Base-by-base conservation (phyloP, 2,113 vertebrate genomes). In the Equus quagga region DNA sequence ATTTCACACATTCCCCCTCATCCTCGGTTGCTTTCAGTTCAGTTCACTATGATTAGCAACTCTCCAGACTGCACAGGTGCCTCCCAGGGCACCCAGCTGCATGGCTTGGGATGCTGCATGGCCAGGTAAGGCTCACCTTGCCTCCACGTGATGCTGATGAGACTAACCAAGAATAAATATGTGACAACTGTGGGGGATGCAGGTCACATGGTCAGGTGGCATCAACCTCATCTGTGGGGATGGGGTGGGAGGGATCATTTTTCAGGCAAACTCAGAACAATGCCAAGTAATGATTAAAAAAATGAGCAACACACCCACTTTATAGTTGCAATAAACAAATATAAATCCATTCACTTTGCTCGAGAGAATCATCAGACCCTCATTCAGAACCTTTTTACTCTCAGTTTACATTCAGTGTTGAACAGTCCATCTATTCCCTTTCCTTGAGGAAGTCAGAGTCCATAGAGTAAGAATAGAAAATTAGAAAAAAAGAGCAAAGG, bases 401-500 rank as follows among this genome's bases (percentile, higher is more conserved):
- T 72, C 56, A 14, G 64, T 79, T 75, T 54, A n/a, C 24, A 51
- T 70, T 75, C 51, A 24, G 17, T 31, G 21, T 75, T 84, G 41
- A 78, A 73, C 28, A 83, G 64, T 51, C 64, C 86, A 49, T 65
- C 86, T 95, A 41, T 49, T 73, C 69, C 69, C 76, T 81, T 73
- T 80, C 72, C 72, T 89, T 75, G 28, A 44, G 15, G 41, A 51
- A 8, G 31, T 67, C 36, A 60, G 2, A 69, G 21, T 23, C 83
- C 62, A 15, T 33, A 36, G 8, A 67, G 56, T 36, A 89, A 36
- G 19, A 81, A 7, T 58, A 94, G 14, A 92, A 95, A 75, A 88
- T 88, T 14, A 80, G 51, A 21, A 89, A 81, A 96, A 49, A 6
- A 62, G 11, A 81, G 76, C 24, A 36, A 90, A 94, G 28, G 21